Conservation (phyloP, 2,113 vertebrate species). For the Turnix velox region DNA sequence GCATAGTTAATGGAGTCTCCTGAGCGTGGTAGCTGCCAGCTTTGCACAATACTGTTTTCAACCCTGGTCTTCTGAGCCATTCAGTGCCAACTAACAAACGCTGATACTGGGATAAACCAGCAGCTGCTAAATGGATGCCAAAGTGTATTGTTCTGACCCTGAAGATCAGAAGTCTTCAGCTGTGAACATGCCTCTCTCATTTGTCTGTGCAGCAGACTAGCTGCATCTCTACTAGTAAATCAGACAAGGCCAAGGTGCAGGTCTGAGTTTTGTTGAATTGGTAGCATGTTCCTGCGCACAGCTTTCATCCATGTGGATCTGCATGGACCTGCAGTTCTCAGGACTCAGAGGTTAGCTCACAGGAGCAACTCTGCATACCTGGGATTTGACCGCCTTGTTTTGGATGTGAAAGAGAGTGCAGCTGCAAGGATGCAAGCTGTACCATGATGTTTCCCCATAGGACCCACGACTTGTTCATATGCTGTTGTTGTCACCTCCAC, state of each 20-base stretch:
- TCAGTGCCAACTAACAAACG: background rate
- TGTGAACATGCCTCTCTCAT: accelerated
- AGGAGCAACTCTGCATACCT: background rate
- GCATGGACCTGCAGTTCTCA: background rate
- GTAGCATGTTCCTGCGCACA: background rate
- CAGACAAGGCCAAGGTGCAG: background rate
- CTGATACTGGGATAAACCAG: background rate
- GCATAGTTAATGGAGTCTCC: background rate
- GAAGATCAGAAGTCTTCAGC: background rate
- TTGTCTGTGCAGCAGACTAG: background rate
- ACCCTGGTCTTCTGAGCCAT: background rate
- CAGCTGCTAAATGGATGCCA: background rate
- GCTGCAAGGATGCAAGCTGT: background rate
- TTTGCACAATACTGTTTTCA: background rate
- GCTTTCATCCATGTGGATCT: accelerated
- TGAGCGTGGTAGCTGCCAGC: background rate
- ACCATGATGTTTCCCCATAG: background rate
- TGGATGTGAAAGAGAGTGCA: background rate
- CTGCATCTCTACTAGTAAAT: background rate
- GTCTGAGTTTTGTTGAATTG: background rate
- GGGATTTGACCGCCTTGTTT: background rate
- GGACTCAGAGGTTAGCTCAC: background rate
- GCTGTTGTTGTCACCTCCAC: background rate
- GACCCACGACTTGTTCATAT: background rate
- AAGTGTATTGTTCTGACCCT: background rate